Conservation (phyloP, 2,113 vertebrate species). For the Pelvicachromis taeniatus region DNA sequence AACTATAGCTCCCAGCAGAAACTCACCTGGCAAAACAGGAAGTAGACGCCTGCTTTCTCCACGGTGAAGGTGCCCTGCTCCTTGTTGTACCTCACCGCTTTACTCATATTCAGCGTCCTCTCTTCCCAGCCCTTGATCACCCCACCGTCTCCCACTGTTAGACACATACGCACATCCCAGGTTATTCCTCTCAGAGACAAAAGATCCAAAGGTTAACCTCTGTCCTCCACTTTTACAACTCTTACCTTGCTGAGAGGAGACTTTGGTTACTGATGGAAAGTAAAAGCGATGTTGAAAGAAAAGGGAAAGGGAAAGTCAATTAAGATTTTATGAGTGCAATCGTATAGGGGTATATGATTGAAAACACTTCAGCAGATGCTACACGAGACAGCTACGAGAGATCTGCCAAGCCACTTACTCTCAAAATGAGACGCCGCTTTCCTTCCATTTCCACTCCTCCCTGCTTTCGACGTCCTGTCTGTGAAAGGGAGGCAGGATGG, state of each 20-base stretch:
- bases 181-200: not conserved
- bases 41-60: slow-evolving; percentile 81
- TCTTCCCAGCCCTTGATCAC: slow-evolving; percentile 86
- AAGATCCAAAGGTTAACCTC: not conserved
- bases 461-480: slow-evolving; percentile 55
- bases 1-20: not conserved
- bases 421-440: slow-evolving; percentile 79
- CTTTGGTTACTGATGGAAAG: slow-evolving; percentile 68
- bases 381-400: slow-evolving; percentile 38
- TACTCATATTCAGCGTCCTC: slow-evolving; percentile 81
- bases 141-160: slow-evolving; percentile 74
- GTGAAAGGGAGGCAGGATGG: slow-evolving; percentile 35
- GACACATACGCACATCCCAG: not conserved
- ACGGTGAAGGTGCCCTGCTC: slow-evolving; percentile 80
- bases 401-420: slow-evolving; percentile 76
- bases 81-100: slow-evolving; percentile 80
- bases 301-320: slow-evolving; percentile 59
- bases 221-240: slow-evolving; percentile 9
- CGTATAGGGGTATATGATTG: slow-evolving; percentile 48
- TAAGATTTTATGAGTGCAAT: slow-evolving; percentile 61
- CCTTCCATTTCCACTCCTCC: slow-evolving; percentile 65
- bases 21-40: slow-evolving; percentile 88
- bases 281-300: slow-evolving; percentile 35
- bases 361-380: slow-evolving; percentile 70
- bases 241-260: slow-evolving; percentile 75